phyloP scores from a whole-genome alignment of 2,113 vertebrate species.

The Alosa alosa region DNA sequence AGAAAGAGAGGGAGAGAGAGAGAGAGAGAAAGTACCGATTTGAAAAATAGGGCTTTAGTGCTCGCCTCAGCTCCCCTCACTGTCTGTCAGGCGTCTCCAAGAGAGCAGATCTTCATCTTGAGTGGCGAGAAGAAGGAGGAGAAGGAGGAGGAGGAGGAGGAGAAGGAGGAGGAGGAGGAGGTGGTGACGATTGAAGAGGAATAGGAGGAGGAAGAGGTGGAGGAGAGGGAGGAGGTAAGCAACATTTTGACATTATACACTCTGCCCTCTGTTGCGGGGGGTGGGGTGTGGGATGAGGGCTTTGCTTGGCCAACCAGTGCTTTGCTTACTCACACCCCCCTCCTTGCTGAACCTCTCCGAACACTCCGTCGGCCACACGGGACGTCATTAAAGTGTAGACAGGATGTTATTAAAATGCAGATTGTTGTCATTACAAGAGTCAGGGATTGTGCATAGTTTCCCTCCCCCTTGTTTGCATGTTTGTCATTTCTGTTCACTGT shows the following conservation, averaged over 20 bases:
- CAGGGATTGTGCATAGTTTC: constrained; percentile 25
- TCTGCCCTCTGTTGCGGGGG: constrained; percentile 12
- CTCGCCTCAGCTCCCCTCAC: constrained; percentile 16
- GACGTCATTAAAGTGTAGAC: constrained; percentile 52
- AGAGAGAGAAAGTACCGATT: too few relatives aligned
- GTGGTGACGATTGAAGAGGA: constrained; percentile 48
- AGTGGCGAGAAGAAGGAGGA: constrained; percentile 46
- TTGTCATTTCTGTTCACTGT: constrained; percentile 12
- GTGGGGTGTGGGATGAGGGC: background rate
- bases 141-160: constrained; percentile 30
- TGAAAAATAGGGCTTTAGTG: background rate
- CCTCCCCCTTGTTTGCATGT: constrained; percentile 24
- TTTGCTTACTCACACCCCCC: constrained; percentile 41
- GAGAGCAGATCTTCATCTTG: constrained; percentile 64
- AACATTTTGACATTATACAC: constrained; percentile 27
- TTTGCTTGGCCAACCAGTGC: constrained; percentile 6
- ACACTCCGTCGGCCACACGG: constrained; percentile 43
- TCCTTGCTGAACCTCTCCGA: background rate
- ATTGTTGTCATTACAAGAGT: constrained; percentile 36
- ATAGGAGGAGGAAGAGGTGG: constrained; percentile 27
- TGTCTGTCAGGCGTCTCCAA: constrained; percentile 50
- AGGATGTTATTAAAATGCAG: constrained; percentile 49
- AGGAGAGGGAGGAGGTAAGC: constrained; percentile 45
- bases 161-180: constrained; percentile 31
- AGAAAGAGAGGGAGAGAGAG: background rate